Percentiles rank a stretch among this genome's conserved stretches.
phyloP scores from a whole-genome alignment of 92 coral and sea anemone species.

The Desmophyllum pertusum region DNA sequence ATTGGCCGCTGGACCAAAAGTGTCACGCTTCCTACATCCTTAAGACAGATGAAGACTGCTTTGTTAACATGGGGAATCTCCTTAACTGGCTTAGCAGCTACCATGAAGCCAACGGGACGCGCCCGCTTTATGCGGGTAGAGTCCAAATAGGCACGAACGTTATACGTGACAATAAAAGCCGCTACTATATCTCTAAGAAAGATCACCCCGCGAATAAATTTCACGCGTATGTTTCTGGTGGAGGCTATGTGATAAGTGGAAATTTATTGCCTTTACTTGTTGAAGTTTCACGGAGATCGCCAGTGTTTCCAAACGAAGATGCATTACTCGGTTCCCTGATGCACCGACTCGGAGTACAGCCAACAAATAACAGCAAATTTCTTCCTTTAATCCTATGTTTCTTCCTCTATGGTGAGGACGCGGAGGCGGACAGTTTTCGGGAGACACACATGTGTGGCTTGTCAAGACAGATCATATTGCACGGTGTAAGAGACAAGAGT shows the following conservation, averaged over 20 bases:
- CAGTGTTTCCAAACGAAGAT: constrained; percentile 50
- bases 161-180: constrained; percentile 53
- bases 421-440: not conserved
- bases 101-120: constrained; percentile 23
- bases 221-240: constrained; percentile 54
- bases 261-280: constrained; percentile 30
- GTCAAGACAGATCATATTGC: constrained; percentile 38
- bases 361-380: constrained; percentile 31
- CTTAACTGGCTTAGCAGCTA: constrained; percentile 38
- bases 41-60: constrained; percentile 63
- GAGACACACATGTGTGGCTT: constrained; percentile 39
- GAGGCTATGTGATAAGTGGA: constrained; percentile 54
- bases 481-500: constrained; percentile 19
- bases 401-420: not conserved
- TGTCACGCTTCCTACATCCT: constrained; percentile 42
- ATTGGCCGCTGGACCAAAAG: constrained; percentile 48
- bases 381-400: constrained; percentile 38
- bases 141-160: constrained; percentile 7
- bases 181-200: constrained; percentile 48
- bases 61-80: constrained; percentile 39
- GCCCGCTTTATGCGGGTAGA: constrained; percentile 65
- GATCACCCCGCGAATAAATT: constrained; percentile 32
- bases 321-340: constrained; percentile 42
- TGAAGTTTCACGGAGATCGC: constrained; percentile 19
- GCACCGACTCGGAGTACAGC: constrained; percentile 28